Conservation (phyloP, 2,797 vertebrate species). For the Dendrocincla tyrannina region DNA sequence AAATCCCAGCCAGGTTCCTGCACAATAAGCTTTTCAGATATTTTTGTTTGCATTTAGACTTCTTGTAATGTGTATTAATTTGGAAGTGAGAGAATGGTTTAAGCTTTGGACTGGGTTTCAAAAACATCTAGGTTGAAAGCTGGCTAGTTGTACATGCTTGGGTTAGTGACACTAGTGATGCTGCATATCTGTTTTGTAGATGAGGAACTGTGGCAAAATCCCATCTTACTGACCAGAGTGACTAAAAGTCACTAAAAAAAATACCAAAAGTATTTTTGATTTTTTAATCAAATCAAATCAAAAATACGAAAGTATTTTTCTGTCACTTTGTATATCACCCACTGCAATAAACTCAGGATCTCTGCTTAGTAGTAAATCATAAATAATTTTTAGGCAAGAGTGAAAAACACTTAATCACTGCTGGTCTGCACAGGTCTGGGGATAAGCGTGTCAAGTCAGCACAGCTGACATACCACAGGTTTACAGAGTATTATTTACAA, state of each 20-base stretch:
- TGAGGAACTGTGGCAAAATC: neutral
- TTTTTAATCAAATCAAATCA: too few species aligned
- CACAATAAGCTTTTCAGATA: slow-evolving; percentile 19
- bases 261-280: too few species aligned
- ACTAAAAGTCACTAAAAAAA: too few species aligned
- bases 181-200: neutral
- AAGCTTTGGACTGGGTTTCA: neutral
- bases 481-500: slow-evolving; percentile 29
- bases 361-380: neutral
- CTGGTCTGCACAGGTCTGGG: neutral
- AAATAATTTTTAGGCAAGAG: neutral
- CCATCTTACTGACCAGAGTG: neutral
- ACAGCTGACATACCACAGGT: slow-evolving; percentile 1
- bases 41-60: slow-evolving; percentile 14
- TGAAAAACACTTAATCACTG: neutral
- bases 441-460: neutral
- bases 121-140: neutral
- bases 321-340: neutral
- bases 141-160: neutral
- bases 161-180: neutral
- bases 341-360: neutral
- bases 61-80: neutral
- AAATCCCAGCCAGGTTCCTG: slow-evolving; percentile 9
- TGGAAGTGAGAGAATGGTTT: neutral
- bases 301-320: neutral